Evolutionary conservation across 2,888 invertebrate genomes (phyloP).

Genomic region (Sminthurides aquaticus): DNA sequence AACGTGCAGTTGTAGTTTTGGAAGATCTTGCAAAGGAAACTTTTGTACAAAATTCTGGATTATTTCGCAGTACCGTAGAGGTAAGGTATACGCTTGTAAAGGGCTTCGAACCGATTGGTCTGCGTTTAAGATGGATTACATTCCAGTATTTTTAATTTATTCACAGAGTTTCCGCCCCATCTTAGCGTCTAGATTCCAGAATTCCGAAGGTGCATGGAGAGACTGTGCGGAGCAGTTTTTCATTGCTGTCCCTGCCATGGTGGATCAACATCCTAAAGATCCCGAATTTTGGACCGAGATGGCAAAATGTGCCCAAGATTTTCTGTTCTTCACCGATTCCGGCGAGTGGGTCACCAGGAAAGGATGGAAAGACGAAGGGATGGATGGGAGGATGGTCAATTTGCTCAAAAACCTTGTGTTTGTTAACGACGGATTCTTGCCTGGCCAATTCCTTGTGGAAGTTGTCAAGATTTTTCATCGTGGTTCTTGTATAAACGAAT

Average conservation of each 20-base stretch:
- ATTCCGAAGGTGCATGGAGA: constrained; percentile 41
- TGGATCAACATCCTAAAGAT: constrained; percentile 32
- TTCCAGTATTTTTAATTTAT: neutral
- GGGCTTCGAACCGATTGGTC: too few relatives aligned
- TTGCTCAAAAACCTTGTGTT: constrained; percentile 71
- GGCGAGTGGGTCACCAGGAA: constrained; percentile 41
- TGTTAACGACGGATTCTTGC: constrained; percentile 69
- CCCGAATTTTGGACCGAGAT: constrained; percentile 38
- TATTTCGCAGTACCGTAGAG: constrained; percentile 30
- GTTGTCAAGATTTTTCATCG: constrained; percentile 57
- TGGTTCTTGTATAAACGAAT: constrained; percentile 43
- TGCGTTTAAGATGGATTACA: too few relatives aligned
- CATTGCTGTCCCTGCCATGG: constrained; percentile 37
- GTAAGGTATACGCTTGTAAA: constrained; percentile 15
- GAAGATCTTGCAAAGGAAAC: constrained; percentile 33
- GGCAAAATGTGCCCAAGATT: constrained; percentile 43
- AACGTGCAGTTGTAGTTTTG: constrained; percentile 32
- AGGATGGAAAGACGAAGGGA: constrained; percentile 59
- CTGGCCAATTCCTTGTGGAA: constrained; percentile 71
- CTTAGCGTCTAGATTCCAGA: constrained; percentile 38
- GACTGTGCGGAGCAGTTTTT: constrained; percentile 41
- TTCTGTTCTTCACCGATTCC: constrained; percentile 38
- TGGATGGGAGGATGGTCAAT: constrained; percentile 74
- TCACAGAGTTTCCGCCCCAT: constrained; percentile 40
- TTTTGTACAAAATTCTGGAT: constrained; percentile 31